phyloP scores from a whole-genome alignment of 2,113 vertebrate genomes.

The Bucco capensis region DNA sequence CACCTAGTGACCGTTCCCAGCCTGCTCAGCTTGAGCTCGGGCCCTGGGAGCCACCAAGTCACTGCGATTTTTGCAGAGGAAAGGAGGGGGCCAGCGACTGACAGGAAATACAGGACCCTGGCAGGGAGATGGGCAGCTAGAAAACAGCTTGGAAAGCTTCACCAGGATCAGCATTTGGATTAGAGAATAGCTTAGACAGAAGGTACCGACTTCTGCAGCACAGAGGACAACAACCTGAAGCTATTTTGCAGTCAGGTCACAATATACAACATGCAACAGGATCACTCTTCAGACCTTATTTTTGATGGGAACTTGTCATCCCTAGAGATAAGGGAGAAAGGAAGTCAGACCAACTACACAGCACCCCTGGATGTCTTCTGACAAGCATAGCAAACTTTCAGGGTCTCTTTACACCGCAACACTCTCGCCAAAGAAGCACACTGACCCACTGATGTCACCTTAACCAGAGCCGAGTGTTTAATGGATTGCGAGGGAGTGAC shows the following conservation, averaged over 20 bases:
- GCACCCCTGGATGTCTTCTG: background rate
- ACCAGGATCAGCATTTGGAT: background rate
- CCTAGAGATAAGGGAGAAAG: background rate
- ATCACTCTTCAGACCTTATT: background rate
- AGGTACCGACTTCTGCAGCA: background rate
- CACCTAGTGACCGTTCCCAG: background rate
- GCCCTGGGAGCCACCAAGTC: background rate
- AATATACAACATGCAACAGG: background rate
- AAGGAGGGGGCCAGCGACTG: background rate
- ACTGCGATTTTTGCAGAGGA: background rate
- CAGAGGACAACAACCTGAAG: background rate
- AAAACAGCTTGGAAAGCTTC: background rate
- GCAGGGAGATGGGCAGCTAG: background rate
- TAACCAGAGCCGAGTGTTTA: conserved; percentile 45
- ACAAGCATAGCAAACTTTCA: background rate
- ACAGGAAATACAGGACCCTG: background rate
- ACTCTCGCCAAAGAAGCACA: background rate
- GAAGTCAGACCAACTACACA: background rate
- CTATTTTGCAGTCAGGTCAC: background rate
- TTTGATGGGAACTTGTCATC: background rate
- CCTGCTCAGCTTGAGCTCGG: background rate
- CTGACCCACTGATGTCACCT: background rate
- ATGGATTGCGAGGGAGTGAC: conserved; percentile 11
- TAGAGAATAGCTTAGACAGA: background rate
- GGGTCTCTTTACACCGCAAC: background rate